Evolutionary conservation across 2,113 vertebrate species (phyloP).

Genomic region (Donacobius atricapilla): DNA sequence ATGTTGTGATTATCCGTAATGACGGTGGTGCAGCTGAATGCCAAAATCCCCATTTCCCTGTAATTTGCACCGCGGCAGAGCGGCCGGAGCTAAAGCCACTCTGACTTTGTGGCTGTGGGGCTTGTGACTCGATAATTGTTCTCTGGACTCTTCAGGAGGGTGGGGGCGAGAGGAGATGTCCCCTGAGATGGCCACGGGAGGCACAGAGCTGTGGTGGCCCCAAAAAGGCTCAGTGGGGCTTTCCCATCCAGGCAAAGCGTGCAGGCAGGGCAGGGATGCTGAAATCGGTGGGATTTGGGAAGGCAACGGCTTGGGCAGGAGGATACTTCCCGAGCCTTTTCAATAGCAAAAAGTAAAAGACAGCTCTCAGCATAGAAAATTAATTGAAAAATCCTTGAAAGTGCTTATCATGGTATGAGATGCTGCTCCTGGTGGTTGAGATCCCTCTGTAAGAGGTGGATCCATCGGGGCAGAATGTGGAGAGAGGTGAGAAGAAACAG

Average conservation of each 20-base stretch:
- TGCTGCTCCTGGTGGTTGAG: neutral
- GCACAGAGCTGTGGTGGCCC: neutral
- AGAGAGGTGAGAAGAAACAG: neutral
- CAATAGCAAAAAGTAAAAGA: neutral
- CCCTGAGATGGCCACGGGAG: neutral
- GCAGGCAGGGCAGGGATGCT: neutral
- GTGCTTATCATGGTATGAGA: rapidly evolving
- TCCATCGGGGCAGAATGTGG: neutral
- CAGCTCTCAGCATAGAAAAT: neutral
- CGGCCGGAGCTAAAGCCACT: neutral
- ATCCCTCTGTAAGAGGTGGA: neutral
- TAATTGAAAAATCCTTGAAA: neutral
- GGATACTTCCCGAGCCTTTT: neutral
- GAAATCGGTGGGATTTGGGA: neutral
- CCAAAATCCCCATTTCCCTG: neutral
- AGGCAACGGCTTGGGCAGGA: neutral
- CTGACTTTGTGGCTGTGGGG: neutral
- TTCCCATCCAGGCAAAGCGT: rapidly evolving
- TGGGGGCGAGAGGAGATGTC: neutral
- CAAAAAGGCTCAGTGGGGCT: rapidly evolving
- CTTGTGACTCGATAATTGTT: neutral
- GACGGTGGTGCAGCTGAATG: constrained; percentile 26
- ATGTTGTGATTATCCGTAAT: constrained; percentile 18
- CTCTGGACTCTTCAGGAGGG: neutral
- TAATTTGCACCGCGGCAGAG: neutral